These are phyloP conservation scores for Furcifer pardalis DNA, from an alignment of 2,797 vertebrate genomes.

Conservation along the genomic window DNA sequence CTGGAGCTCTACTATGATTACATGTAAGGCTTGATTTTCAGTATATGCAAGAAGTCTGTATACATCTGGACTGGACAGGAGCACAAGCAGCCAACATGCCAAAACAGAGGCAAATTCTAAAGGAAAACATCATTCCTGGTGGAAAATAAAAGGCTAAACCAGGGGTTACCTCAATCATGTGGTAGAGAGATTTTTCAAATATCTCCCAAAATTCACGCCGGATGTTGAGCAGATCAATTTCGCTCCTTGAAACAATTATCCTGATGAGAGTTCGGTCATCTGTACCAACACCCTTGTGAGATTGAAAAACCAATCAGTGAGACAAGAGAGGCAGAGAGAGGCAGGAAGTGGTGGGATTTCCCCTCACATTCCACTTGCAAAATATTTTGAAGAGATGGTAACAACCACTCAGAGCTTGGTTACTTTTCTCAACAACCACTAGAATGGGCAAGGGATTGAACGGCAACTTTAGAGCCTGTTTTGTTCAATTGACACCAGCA, in stretches of 20 bases:
- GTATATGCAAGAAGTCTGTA: neutral
- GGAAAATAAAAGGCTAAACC: neutral
- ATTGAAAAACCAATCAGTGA: conserved; percentile 29
- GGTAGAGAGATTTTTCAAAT: conserved; percentile 88
- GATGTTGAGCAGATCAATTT: conserved; percentile 92
- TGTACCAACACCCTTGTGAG: conserved; percentile 88
- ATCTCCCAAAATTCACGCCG: conserved; percentile 92
- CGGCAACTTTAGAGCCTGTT: neutral
- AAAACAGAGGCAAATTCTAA: neutral
- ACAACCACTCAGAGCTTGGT: neutral
- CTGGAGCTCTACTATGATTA: neutral
- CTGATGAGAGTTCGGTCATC: conserved; percentile 93
- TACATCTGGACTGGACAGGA: neutral
- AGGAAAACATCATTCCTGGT: neutral
- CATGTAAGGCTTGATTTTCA: neutral
- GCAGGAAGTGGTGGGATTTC: neutral
- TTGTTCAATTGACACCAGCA: neutral
- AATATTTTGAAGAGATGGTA: conserved; percentile 31
- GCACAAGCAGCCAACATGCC: neutral
- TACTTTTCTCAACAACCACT: neutral
- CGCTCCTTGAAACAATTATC: conserved; percentile 92
- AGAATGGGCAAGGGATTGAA: neutral
- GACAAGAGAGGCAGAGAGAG: neutral
- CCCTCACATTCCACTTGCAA: conserved; percentile 11
- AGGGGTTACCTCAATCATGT: conserved; percentile 89